Conservation (phyloP, 1,140 invertebrate species). For the Carcinoscorpius rotundicauda region DNA sequence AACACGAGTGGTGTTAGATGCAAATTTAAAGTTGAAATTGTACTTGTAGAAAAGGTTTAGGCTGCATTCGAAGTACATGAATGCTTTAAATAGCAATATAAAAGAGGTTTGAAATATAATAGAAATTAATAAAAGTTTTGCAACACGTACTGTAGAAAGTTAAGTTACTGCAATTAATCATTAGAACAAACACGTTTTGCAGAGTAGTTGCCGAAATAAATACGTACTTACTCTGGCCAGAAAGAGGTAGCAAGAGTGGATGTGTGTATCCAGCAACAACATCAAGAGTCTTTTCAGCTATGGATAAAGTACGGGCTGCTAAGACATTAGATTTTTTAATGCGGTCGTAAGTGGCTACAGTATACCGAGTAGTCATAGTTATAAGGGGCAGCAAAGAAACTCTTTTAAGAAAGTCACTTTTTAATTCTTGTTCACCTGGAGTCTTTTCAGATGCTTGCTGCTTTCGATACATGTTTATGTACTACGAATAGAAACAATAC, state of each 20-base stretch:
- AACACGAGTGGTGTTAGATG: too few relatives aligned
- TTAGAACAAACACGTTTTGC: too few relatives aligned
- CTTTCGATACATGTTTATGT: neutral
- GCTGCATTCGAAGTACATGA: too few relatives aligned
- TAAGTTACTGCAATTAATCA: too few relatives aligned
- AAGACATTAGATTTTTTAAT: constrained; percentile 18
- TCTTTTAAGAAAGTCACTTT: constrained; percentile 15
- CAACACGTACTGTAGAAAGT: too few relatives aligned
- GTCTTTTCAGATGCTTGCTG: neutral
- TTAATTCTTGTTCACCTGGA: constrained; percentile 5
- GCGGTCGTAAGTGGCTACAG: constrained; percentile 14
- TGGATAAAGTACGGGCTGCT: constrained; percentile 17
- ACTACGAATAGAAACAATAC: too few relatives aligned
- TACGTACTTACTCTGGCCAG: constrained; percentile 16
- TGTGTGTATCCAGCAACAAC: constrained; percentile 15
- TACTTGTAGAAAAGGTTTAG: too few relatives aligned
- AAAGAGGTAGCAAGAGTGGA: constrained; percentile 18
- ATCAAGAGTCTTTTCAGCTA: constrained; percentile 18
- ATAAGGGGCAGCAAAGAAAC: constrained; percentile 20
- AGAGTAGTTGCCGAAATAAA: too few relatives aligned
- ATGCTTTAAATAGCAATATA: too few relatives aligned
- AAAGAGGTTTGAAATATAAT: too few relatives aligned
- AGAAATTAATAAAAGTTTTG: too few relatives aligned
- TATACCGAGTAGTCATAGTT: constrained; percentile 12
- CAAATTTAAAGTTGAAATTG: too few relatives aligned